Evolutionary conservation across 1,140 invertebrate genomes (phyloP).

Genomic region (Drosophila teissieri): DNA sequence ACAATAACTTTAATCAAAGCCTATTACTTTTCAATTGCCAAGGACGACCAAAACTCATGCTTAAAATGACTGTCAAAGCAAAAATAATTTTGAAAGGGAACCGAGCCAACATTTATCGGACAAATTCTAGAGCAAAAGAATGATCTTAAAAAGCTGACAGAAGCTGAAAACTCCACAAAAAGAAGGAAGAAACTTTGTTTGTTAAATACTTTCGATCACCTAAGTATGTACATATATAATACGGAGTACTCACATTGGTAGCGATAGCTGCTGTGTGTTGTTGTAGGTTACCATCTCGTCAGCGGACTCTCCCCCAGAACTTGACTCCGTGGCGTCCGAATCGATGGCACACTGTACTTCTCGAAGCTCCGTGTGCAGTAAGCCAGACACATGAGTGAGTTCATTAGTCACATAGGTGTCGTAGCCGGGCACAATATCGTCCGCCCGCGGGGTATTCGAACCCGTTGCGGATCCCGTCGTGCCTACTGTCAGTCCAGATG

Average conservation of each 20-base stretch:
- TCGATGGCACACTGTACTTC: slow-evolving; percentile 91
- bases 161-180: neutral
- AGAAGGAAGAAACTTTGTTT: slow-evolving; percentile 3
- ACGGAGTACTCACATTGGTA: slow-evolving; percentile 90
- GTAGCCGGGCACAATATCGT: slow-evolving; percentile 84
- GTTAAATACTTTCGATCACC: neutral
- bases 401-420: slow-evolving; percentile 85
- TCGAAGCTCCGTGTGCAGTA: slow-evolving; percentile 89
- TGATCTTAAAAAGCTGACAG: slow-evolving; percentile 22
- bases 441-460: slow-evolving; percentile 35
- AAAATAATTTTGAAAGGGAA: neutral
- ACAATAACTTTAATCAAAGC: too few relatives aligned
- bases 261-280: slow-evolving; percentile 89
- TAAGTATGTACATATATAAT: neutral
- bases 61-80: slow-evolving; percentile 22
- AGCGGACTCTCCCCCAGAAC: slow-evolving; percentile 96
- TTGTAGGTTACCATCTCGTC: slow-evolving; percentile 94
- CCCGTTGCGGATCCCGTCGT: slow-evolving; percentile 17
- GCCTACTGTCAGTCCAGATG: slow-evolving; percentile 72
- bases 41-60: neutral
- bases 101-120: neutral
- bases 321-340: slow-evolving; percentile 96
- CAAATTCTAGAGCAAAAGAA: neutral
- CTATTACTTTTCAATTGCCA: too few relatives aligned
- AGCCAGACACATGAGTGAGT: slow-evolving; percentile 88